phyloP scores from a whole-genome alignment of 2,113 vertebrate genomes.

The human (Homo sapiens) region DNA sequence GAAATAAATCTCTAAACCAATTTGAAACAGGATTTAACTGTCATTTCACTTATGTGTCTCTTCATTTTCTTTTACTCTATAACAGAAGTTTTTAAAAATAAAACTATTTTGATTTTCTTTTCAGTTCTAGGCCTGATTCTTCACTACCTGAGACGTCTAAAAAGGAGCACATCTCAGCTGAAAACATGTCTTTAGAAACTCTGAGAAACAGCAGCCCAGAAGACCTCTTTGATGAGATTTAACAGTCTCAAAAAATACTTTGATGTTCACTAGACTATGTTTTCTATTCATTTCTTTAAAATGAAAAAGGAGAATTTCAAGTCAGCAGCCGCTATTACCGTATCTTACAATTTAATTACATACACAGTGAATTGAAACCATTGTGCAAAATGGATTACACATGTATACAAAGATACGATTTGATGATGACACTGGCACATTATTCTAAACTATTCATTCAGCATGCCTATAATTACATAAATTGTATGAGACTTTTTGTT shows the following conservation, averaged over 20 bases:
- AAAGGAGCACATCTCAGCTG: conserved; percentile 75
- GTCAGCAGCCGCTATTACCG: not conserved
- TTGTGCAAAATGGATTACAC: not conserved
- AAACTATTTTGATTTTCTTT: conserved; percentile 52
- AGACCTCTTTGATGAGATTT: conserved; percentile 84
- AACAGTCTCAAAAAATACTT: conserved; percentile 16
- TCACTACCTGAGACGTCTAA: conserved; percentile 63
- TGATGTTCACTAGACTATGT: not conserved
- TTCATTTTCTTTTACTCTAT: not conserved
- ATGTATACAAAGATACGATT: conserved; percentile 12
- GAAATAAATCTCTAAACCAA: not conserved
- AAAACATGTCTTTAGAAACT: conserved; percentile 80
- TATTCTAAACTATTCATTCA: conserved; percentile 48
- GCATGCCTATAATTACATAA: not conserved
- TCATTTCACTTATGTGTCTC: conserved; percentile 13
- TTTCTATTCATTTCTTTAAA: conserved; percentile 46
- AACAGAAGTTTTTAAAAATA: not conserved
- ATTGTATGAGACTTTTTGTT: not conserved
- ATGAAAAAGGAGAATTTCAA: not conserved
- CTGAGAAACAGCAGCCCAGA: conserved; percentile 84
- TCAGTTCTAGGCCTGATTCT: conserved; percentile 80
- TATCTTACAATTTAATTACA: conserved; percentile 42
- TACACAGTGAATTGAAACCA: not conserved
- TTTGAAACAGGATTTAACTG: not conserved
- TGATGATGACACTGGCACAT: conserved; percentile 3